Evolutionary conservation across 2,888 invertebrate genomes (phyloP), one percentile per base, ranked within the genome.

Genomic region (Plebejus argus): DNA sequence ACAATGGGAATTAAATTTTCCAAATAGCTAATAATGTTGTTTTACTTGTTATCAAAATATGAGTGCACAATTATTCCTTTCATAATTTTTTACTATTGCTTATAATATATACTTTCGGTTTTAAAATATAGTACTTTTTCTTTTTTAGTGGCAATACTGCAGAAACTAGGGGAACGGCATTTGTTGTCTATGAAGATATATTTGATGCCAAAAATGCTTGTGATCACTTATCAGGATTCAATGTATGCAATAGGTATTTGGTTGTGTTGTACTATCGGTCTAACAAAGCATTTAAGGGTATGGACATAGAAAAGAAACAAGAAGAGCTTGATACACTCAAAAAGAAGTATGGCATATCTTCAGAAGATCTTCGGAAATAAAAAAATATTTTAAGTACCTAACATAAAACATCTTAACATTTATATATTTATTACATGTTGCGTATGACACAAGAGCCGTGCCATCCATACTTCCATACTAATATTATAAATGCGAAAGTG

Each of bases 191-290:
- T 91, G 99, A 99, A 94, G 99, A 99, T 88, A 99, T 99, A 85
- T 99, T 99, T 94, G 99, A 99, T 95, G 99, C 99, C 0, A 99
- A 99, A 92, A 99, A 99, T 94, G 99, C 99, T 4, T 99, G 99
- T 91, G 99, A 99, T 90, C 99, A 99, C 91, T 94, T 99, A 77
- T 99, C 99, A 78, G 99, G 99, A 10, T 99, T 99, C 91, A 99
- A 99, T 90, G 99, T 99, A 49, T 99, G 99, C 89, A 99, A 99
- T 91, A 95, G 99, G 84, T 99, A 99, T 89, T 95, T 99, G 56
- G 99, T 99, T n/a, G 99, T 99, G 1, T 94, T 99, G 8, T 99
- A 99, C 90, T 99, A 99, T 90, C 99, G 99, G 92, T 97, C 98
- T 53, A 98, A 97, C 86, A 98, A 98, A 93, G 99, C 99, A 76